Evolutionary conservation across 2,797 vertebrate species (phyloP), one percentile per base, ranked within the genome.

Genomic region (Sarcophilus harrisii): DNA sequence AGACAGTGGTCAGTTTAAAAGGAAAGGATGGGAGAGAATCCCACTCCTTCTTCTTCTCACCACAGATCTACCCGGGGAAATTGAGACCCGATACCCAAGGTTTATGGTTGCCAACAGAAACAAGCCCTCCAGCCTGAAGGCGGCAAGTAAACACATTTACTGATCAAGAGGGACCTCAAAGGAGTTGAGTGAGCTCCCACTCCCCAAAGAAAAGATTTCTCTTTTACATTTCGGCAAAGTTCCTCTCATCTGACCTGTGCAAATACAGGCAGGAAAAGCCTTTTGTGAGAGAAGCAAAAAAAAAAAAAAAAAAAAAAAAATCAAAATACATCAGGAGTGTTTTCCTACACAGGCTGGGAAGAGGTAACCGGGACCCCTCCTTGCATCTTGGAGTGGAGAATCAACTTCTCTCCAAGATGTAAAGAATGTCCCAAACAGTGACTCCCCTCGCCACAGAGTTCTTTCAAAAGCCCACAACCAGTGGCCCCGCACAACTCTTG

Each of bases 391-490:
- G 66, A 58, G 32, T 59, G 55, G 57, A 58, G 27, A 73, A 57
- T 45, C 27, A 38, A 49, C 28, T 27, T 59, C 58, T 59, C 38
- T 30, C 54, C 57, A 30, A 29, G 66, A 60, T 58, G 14, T 90
- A 60, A 93, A 93, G 57, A 57, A 94, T 55, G 93, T 87, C 73
- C 38, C 73, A 49, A 38, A 87, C 73, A 87, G 73, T 49, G 5
- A 91, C 45, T n/a, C 55, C 32, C 24, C 90, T 73, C 1, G 14
- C 32, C 66, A 87, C 38, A 12, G 11, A 87, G 38, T 87, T 87
- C 73, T 87, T 87, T 87, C 38, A 87, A 87, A 87, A 87, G 38
- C 45, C 49, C 27, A 30, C 38, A 16, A 55, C 90, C 29, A 87
- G 0, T 5, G 1, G 52, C 92, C n/a, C 49, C 21, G n/a, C 95